Evolutionary conservation across 2,113 vertebrate species (phyloP), one percentile per base, ranked within the genome.

Genomic region (Ictidomys tridecemlineatus): DNA sequence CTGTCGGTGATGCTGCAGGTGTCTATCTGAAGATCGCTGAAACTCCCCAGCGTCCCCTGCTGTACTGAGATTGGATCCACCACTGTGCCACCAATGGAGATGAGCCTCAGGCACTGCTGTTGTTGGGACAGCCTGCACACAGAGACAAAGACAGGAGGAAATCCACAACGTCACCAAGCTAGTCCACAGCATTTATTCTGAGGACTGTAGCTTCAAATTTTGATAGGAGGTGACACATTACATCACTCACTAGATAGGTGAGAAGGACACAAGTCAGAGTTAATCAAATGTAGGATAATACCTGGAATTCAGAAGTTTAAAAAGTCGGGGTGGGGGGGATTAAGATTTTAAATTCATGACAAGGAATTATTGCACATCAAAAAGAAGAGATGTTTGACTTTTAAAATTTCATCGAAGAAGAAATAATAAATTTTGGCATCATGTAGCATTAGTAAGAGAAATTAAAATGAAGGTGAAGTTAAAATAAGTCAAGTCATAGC

Each of bases 1-100:
- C 99, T 99, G 98, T 99, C 99, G 18, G 97, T 98, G 97, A 99
- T 99, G 86, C 99, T 99, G 45, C 99, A 99, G 94, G 99, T 98
- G 97, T 99, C 99, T 97, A 99, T 99, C 96, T 99, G 99, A 86
- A 99, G 97, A 85, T 99, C 98, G 95, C 98, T 99, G 98, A 99
- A 99, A 98, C 99, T 99, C 79, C 99, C 99, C 53, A 99, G 97
- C 17, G 96, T 32, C 84, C 99, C 99, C 97, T 99, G 98, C 94
- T 99, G 99, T 85, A 99, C 98, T 70, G 98, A 98, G 95, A 99
- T 99, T 73, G 99, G 98, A 94, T 99, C 99, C 93, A 99, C 98
- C 7, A 86, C 78, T 90, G 98, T 98, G 80, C 98, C 95, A 20
- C 98, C 98, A 97, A 99, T 98, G n/a, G 98, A 98, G 97, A 99